A percentile compares a stretch with the other conserved stretches of the same genome.
Conservation (phyloP, 2,888 invertebrate genomes). For the Euplexia lucipara region DNA sequence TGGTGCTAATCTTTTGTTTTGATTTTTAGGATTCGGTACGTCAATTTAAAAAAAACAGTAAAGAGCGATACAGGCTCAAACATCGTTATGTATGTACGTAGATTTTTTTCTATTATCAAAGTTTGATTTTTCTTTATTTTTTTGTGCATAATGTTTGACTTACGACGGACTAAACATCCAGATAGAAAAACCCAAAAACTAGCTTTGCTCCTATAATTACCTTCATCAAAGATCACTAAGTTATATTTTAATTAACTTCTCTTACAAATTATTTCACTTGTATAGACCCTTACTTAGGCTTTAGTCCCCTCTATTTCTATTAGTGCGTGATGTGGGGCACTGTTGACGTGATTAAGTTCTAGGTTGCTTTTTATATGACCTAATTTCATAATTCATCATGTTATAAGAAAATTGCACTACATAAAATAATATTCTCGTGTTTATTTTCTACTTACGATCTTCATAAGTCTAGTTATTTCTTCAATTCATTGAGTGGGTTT, state of each 20-base stretch:
- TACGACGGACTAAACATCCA: too few relatives aligned
- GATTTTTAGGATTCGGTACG: neutral
- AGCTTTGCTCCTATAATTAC: neutral
- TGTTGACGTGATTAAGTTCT: constrained; percentile 61
- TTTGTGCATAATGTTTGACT: too few relatives aligned
- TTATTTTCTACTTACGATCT: constrained; percentile 17
- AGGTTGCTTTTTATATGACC: constrained; percentile 69
- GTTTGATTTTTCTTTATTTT: too few relatives aligned
- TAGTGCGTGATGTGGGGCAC: constrained; percentile 60
- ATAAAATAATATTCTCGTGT: constrained; percentile 20
- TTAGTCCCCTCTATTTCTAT: constrained; percentile 42
- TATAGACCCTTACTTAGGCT: constrained; percentile 15
- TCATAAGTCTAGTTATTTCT: neutral
- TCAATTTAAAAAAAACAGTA: too few relatives aligned
- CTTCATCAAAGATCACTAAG: neutral
- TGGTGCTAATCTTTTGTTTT: constrained; percentile 1
- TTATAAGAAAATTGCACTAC: constrained; percentile 50
- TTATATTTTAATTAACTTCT: neutral
- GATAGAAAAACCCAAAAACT: too few relatives aligned
- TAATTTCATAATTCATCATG: constrained; percentile 61
- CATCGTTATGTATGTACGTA: too few relatives aligned
- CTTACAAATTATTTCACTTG: constrained; percentile 6
- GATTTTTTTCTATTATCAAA: too few relatives aligned
- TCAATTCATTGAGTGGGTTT: neutral
- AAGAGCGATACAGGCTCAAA: too few relatives aligned